Percentiles rank a stretch among this genome's conserved stretches.
Evolutionary conservation across 2,113 vertebrate species (phyloP).

Genomic region (Felis chaus): DNA sequence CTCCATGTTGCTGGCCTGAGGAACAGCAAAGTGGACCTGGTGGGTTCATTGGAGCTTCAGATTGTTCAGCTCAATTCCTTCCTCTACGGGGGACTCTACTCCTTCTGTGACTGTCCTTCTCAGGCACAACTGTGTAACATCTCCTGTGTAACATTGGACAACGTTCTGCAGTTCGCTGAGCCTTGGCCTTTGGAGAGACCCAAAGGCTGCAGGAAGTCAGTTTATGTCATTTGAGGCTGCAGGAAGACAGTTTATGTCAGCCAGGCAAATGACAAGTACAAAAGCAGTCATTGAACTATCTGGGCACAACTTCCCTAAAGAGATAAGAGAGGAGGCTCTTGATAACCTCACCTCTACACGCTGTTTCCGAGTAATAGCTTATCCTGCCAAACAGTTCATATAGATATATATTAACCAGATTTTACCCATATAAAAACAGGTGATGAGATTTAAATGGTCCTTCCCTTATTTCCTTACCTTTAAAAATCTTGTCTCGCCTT

Average conservation of each 20-base stretch:
- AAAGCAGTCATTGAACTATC: not conserved
- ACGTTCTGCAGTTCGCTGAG: not conserved
- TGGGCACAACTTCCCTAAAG: not conserved
- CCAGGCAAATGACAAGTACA: not conserved
- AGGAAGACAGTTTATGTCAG: not conserved
- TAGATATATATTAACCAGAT: not conserved
- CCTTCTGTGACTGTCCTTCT: not conserved
- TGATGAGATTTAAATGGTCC: not conserved
- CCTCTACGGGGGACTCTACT: not conserved
- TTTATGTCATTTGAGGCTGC: not conserved
- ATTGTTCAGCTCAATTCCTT: not conserved
- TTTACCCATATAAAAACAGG: not conserved
- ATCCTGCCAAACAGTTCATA: not conserved
- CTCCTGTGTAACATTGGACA: not conserved
- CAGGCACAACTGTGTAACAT: not conserved
- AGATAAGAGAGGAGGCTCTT: not conserved
- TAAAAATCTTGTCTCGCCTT: not conserved
- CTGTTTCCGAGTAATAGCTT: not conserved
- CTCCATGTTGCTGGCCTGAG: not conserved
- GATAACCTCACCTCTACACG: accelerated
- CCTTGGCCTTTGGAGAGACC: not conserved
- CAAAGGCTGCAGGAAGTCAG: not conserved
- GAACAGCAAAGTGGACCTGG: not conserved
- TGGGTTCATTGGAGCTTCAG: not conserved
- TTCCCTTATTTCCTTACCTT: not conserved